Evolutionary conservation across 2,797 vertebrate species (phyloP).

Genomic region (Danio kyathit): DNA sequence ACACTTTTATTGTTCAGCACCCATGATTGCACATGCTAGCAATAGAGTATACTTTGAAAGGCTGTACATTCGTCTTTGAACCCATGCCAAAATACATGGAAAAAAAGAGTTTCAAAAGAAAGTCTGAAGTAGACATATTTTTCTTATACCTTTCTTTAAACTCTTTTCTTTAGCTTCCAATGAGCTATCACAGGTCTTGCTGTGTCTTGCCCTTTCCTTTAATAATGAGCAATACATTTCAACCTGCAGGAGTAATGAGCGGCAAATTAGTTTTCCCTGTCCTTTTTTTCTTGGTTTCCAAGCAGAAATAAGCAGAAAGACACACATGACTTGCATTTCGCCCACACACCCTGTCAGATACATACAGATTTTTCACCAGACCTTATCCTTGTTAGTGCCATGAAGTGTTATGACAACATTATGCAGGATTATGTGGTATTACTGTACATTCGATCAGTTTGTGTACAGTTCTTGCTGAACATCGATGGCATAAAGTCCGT

Average conservation of each 20-base stretch:
- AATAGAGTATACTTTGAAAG: too few species aligned
- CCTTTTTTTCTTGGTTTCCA: background rate
- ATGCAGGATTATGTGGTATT: background rate
- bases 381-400: background rate
- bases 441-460: too few species aligned
- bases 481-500: background rate
- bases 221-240: background rate
- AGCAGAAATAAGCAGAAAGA: background rate
- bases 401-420: constrained; percentile 36
- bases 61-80: too few species aligned
- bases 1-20: too few species aligned
- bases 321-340: background rate
- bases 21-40: too few species aligned
- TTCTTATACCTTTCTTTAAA: background rate
- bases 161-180: background rate
- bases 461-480: too few species aligned
- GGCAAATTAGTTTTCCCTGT: background rate
- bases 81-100: too few species aligned
- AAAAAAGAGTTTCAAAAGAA: too few species aligned
- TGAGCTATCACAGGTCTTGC: background rate
- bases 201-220: background rate
- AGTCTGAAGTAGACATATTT: too few species aligned
- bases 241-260: too few species aligned
- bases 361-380: background rate
- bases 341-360: background rate